These are phyloP conservation scores for Brotogeris chrysoptera DNA, from an alignment of 2,797 vertebrate species.

Conservation along the genomic window DNA sequence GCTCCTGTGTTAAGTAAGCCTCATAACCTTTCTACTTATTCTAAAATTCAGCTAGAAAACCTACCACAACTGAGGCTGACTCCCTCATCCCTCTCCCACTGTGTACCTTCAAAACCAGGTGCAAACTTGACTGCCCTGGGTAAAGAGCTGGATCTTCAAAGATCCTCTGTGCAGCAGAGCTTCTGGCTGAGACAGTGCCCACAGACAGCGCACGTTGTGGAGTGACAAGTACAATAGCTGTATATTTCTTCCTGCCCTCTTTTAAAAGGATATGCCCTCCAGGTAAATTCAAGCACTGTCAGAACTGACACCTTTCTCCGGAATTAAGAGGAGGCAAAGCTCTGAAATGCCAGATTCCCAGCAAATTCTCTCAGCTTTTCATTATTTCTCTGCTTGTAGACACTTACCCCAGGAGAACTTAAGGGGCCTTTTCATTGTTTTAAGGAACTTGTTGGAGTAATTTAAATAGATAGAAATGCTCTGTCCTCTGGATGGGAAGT, in stretches of 20 bases:
- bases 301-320: constrained; percentile 3
- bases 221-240: background rate
- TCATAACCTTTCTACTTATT: background rate
- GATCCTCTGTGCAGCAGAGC: rapidly evolving
- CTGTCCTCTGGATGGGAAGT: background rate
- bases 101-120: background rate
- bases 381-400: background rate
- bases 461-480: constrained; percentile 11
- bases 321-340: constrained; percentile 15
- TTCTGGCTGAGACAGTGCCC: background rate
- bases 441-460: constrained; percentile 12
- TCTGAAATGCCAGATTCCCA: background rate
- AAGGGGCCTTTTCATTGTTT: constrained; percentile 8
- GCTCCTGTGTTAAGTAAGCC: background rate
- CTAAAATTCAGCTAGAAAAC: background rate
- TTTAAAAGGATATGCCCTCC: constrained; percentile 21
- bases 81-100: background rate
- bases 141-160: background rate
- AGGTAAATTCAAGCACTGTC: constrained; percentile 15
- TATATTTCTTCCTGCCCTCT: background rate
- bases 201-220: rapidly evolving
- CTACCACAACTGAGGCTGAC: background rate
- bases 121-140: background rate
- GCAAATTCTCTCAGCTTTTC: constrained; percentile 22
- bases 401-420: background rate